These are phyloP conservation scores for Leptinotarsa undecemlineata DNA, from an alignment of 1,140 invertebrate species.

Conservation along the genomic window DNA sequence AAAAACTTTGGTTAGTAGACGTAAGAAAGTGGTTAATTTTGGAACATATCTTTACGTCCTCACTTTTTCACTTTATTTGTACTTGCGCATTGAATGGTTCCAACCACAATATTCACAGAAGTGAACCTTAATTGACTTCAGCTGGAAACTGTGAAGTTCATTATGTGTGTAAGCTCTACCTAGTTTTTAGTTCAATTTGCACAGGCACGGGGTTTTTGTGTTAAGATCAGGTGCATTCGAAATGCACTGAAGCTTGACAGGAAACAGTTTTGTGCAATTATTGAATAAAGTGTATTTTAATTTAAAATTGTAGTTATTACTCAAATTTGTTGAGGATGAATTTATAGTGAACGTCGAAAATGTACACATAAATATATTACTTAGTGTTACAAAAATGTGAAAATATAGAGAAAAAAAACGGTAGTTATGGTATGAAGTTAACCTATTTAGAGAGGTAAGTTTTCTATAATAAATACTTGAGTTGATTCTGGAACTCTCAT, in stretches of 20 bases:
- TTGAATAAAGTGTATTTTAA: background rate
- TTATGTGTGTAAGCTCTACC: no score
- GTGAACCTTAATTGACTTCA: no score
- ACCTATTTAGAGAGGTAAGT: conserved; percentile 45
- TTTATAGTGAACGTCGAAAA: background rate
- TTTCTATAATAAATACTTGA: conserved; percentile 3
- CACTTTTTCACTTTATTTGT: no score
- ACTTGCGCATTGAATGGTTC: no score
- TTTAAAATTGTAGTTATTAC: background rate
- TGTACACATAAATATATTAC: background rate
- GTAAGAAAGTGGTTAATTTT: no score
- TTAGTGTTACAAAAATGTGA: background rate
- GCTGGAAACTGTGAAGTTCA: no score
- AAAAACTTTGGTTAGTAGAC: no score
- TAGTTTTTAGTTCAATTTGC: no score
- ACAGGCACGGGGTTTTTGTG: no score
- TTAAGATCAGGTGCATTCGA: background rate
- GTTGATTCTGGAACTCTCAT: background rate
- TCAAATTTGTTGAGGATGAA: background rate
- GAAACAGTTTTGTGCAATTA: conserved; percentile 35
- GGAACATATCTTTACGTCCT: no score
- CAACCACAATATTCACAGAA: no score
- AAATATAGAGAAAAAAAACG: conserved; percentile 9
- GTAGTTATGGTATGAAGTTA: conserved; percentile 36
- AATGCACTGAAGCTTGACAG: conserved; percentile 43